Evolutionary conservation across 2,113 vertebrate species (phyloP).

Genomic region (Callipepla californica): DNA sequence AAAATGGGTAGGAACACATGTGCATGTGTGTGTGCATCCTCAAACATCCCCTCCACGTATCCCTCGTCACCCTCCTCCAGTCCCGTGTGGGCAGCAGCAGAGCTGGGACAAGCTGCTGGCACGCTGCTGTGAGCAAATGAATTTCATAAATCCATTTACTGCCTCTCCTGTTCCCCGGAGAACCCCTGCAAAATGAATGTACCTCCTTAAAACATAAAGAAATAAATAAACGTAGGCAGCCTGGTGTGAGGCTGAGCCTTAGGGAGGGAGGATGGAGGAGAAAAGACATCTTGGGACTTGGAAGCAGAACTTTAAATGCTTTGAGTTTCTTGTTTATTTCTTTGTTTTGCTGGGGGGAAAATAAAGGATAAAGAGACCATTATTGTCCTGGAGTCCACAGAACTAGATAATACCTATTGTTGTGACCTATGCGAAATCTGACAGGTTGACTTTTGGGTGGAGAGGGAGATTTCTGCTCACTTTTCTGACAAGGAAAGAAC

Average conservation of each 20-base stretch:
- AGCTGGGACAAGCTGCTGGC: background rate
- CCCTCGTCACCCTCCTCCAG: background rate
- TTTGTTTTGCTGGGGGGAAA: background rate
- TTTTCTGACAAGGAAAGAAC: background rate
- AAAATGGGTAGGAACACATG: fast-evolving
- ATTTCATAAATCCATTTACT: background rate
- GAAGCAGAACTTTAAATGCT: background rate
- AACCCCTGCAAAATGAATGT: background rate
- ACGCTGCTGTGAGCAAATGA: background rate
- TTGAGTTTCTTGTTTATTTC: background rate
- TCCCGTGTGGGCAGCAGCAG: background rate
- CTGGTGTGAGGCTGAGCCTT: background rate
- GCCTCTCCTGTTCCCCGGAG: background rate
- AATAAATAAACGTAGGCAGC: background rate
- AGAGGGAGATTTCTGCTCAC: background rate
- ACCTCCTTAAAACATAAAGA: background rate
- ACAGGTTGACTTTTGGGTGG: background rate
- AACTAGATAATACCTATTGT: background rate
- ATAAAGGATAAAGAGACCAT: background rate
- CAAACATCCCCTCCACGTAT: fast-evolving
- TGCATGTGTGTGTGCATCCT: fast-evolving
- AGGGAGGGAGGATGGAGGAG: background rate
- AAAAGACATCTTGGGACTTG: background rate
- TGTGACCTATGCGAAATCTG: background rate
- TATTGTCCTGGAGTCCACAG: background rate